Evolutionary conservation across 2,888 invertebrate species (phyloP).

Genomic region (Flexamia atlantica): DNA sequence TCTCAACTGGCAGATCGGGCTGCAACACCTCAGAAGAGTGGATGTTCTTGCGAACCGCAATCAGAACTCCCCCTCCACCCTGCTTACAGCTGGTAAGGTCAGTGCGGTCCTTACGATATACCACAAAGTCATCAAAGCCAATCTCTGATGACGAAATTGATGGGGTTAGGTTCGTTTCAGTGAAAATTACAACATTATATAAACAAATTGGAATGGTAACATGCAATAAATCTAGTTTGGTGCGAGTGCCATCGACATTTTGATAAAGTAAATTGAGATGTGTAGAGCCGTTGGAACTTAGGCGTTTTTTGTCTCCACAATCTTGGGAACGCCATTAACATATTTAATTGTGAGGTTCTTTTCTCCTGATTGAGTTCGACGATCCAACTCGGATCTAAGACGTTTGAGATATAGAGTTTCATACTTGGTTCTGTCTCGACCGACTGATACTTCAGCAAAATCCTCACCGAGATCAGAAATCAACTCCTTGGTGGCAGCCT

Average conservation of each 20-base stretch:
- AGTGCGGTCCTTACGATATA: slow-evolving; percentile 8
- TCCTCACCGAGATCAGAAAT: neutral
- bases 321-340: neutral
- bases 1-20: slow-evolving; percentile 13
- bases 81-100: slow-evolving; percentile 8
- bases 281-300: neutral
- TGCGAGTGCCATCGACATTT: neutral
- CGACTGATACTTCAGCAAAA: neutral
- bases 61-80: neutral
- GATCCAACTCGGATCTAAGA: slow-evolving; percentile 4
- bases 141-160: slow-evolving; percentile 11
- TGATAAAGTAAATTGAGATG: neutral
- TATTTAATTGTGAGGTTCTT: neutral
- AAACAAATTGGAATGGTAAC: neutral
- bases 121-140: slow-evolving; percentile 21
- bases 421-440: slow-evolving; percentile 12
- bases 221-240: neutral
- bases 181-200: slow-evolving; percentile 33
- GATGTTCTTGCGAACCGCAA: neutral
- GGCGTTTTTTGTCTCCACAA: slow-evolving; percentile 3
- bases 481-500: slow-evolving; percentile 2
- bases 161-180: slow-evolving; percentile 2
- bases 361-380: neutral
- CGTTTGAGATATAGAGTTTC: neutral
- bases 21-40: slow-evolving; percentile 7